Conservation (phyloP, 1,140 invertebrate species). For the Fopius arisanus region DNA sequence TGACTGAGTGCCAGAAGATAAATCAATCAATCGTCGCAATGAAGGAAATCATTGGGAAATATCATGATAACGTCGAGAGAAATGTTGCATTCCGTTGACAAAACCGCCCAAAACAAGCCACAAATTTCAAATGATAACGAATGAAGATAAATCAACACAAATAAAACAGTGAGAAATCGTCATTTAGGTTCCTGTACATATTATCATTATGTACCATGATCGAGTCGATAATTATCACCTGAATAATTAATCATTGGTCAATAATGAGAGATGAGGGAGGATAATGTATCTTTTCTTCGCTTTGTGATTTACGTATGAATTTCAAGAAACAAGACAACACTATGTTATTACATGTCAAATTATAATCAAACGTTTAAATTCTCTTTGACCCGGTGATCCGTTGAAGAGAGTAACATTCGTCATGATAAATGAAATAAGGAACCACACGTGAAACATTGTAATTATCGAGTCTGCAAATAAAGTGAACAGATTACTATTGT, state of each 20-base stretch:
- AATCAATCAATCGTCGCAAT: slow-evolving; percentile 17
- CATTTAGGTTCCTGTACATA: slow-evolving; percentile 55
- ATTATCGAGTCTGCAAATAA: slow-evolving; percentile 50
- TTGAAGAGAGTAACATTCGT: neutral
- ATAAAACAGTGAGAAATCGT: slow-evolving; percentile 35
- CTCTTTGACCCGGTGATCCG: slow-evolving; percentile 22
- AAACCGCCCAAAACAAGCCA: slow-evolving; percentile 26
- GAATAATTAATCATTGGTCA: slow-evolving; percentile 32
- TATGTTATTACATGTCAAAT: slow-evolving; percentile 37
- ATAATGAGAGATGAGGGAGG: slow-evolving; percentile 21
- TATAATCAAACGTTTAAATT: slow-evolving; percentile 27
- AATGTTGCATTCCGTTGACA: slow-evolving; percentile 58
- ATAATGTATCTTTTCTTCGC: slow-evolving; percentile 39
- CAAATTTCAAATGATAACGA: slow-evolving; percentile 9
- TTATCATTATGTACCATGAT: slow-evolving; percentile 42
- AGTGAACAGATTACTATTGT: slow-evolving; percentile 51
- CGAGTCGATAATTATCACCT: slow-evolving; percentile 38
- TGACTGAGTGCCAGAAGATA: neutral
- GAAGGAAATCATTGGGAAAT: slow-evolving; percentile 6
- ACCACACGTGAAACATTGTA: slow-evolving; percentile 28
- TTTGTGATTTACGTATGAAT: slow-evolving; percentile 38
- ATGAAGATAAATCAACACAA: slow-evolving; percentile 34
- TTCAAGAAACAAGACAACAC: neutral
- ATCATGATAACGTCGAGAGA: slow-evolving; percentile 30
- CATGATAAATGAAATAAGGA: slow-evolving; percentile 18